Conservation (phyloP, 2,797 vertebrate species). For the Crenichthys baileyi region DNA sequence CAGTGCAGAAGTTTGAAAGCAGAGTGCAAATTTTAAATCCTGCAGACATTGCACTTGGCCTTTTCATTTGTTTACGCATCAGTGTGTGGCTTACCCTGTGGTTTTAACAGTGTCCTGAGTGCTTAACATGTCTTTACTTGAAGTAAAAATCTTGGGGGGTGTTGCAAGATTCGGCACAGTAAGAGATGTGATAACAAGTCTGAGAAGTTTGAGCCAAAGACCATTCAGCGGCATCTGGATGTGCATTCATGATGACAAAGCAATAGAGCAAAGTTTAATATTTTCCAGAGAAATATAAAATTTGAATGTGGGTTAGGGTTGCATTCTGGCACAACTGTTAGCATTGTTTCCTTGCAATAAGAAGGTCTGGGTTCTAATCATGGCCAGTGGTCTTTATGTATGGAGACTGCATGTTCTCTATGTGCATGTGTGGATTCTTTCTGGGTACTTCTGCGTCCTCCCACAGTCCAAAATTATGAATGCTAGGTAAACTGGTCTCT, state of each 20-base stretch:
- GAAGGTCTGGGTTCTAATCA: background rate
- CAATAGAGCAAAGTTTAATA: background rate
- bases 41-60: background rate
- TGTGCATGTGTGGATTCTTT: background rate
- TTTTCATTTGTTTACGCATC: slow-evolving; percentile 9
- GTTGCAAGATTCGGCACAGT: background rate
- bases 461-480: background rate
- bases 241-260: background rate
- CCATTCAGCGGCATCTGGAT: background rate
- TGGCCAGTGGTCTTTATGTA: background rate
- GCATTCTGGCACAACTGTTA: too few species aligned
- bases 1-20: background rate
- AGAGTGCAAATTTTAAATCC: background rate
- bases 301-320: too few species aligned
- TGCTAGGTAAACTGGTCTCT: background rate
- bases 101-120: background rate
- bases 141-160: background rate
- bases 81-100: slow-evolving; percentile 2
- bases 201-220: background rate
- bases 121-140: background rate
- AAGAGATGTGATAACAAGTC: background rate
- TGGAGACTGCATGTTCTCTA: background rate
- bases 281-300: background rate
- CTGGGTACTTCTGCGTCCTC: background rate
- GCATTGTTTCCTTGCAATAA: background rate